phyloP scores from a whole-genome alignment of 2,797 vertebrate species.

The Myotis planiceps region DNA sequence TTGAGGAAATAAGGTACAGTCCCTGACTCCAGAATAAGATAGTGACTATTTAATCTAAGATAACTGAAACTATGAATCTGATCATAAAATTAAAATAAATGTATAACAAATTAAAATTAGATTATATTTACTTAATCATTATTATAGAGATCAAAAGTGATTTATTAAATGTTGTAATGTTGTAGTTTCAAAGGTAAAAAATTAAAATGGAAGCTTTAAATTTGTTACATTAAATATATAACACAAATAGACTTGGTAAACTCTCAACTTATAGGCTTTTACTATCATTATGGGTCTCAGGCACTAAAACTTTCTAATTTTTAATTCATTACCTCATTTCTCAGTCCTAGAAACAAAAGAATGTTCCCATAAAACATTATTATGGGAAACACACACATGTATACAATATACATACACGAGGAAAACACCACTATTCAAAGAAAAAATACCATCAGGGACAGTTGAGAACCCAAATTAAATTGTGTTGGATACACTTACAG shows the following conservation, averaged over 20 bases:
- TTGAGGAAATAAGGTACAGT: background rate
- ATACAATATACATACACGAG: background rate
- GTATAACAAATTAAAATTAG: background rate
- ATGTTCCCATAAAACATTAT: background rate
- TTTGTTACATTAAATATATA: background rate
- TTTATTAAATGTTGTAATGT: background rate
- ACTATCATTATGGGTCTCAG: background rate
- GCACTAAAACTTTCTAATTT: background rate
- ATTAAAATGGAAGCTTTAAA: background rate
- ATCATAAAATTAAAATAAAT: slow-evolving; percentile 35
- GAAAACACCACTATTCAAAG: background rate
- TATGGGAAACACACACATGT: background rate
- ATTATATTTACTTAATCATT: background rate
- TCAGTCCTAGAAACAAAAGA: background rate
- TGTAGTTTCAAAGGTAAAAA: background rate
- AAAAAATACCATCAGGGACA: background rate
- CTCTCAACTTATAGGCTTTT: background rate
- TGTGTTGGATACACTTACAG: background rate
- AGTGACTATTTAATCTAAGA: background rate
- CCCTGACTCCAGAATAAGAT: background rate
- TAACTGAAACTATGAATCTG: background rate
- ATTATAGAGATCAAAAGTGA: background rate
- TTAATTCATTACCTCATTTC: background rate
- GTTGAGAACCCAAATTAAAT: background rate
- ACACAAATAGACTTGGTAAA: background rate